These are phyloP conservation scores for Arrhamphus sclerolepis DNA, from an alignment of 2,797 vertebrate species.

Conservation along the genomic window DNA sequence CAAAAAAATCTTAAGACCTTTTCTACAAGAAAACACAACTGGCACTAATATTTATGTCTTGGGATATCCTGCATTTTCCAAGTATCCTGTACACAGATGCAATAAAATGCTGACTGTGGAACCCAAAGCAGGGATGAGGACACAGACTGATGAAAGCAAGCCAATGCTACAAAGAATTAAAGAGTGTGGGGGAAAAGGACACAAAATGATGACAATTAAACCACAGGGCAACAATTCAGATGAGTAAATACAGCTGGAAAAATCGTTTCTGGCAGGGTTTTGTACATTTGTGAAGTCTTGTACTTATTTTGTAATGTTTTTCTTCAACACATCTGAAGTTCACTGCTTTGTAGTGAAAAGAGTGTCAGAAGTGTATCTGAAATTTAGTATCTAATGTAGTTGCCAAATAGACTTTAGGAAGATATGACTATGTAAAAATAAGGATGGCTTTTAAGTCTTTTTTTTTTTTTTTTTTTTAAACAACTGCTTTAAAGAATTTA, in stretches of 20 bases:
- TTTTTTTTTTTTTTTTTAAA: no score
- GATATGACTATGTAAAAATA: no score
- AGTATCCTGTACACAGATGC: conserved; percentile 5
- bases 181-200: conserved; percentile 12
- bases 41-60: background rate
- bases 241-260: conserved; percentile 21
- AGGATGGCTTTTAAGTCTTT: no score
- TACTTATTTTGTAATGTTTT: no score
- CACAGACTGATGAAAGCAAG: conserved; percentile 48
- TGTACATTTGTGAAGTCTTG: no score
- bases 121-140: conserved; percentile 45
- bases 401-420: no score
- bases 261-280: conserved; percentile 3
- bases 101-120: conserved; percentile 6
- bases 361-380: conserved; percentile 1
- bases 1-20: background rate
- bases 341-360: conserved; percentile 2
- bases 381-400: no score
- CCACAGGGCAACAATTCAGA: conserved; percentile 35
- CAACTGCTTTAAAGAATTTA: no score
- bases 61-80: background rate
- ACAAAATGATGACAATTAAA: conserved; percentile 34
- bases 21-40: conserved; percentile 7
- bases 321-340: background rate
- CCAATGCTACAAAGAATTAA: conserved; percentile 36